These are phyloP conservation scores for Unio delphinus DNA, from an alignment of 2,888 invertebrate species.

Conservation along the genomic window DNA sequence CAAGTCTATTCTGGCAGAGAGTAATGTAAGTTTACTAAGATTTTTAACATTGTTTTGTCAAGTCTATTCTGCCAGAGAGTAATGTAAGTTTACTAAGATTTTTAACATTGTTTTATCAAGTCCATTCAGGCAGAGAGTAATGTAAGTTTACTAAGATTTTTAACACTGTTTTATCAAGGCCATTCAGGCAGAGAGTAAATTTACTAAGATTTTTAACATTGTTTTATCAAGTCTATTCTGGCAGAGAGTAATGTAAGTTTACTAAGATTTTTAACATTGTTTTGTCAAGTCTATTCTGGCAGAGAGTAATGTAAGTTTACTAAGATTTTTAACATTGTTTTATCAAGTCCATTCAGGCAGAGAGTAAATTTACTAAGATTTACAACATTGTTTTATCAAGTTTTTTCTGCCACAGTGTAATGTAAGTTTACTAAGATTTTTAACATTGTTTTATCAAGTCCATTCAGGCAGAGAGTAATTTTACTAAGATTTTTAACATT, in stretches of 20 bases:
- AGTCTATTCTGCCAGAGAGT: constrained; percentile 83
- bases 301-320: constrained; percentile 78
- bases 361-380: constrained; percentile 73
- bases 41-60: constrained; percentile 85
- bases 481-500: constrained; percentile 47
- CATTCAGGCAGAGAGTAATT: constrained; percentile 79
- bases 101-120: constrained; percentile 88
- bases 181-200: constrained; percentile 79
- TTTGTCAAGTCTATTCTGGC: constrained; percentile 86
- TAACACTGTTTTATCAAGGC: constrained; percentile 91
- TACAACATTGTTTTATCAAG: constrained; percentile 90
- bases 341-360: constrained; percentile 84
- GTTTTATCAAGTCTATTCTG: constrained; percentile 87
- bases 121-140: constrained; percentile 83
- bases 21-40: constrained; percentile 75
- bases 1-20: constrained; percentile 83
- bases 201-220: constrained; percentile 76
- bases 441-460: constrained; percentile 93
- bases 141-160: constrained; percentile 69
- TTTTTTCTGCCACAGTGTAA: constrained; percentile 83
- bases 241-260: constrained; percentile 79
- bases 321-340: constrained; percentile 83
- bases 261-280: constrained; percentile 78
- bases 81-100: constrained; percentile 74
- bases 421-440: constrained; percentile 69